Base-by-base conservation (phyloP, 35 echinoderm and acorn worm species). In the Lytechinus variegatus region DNA sequence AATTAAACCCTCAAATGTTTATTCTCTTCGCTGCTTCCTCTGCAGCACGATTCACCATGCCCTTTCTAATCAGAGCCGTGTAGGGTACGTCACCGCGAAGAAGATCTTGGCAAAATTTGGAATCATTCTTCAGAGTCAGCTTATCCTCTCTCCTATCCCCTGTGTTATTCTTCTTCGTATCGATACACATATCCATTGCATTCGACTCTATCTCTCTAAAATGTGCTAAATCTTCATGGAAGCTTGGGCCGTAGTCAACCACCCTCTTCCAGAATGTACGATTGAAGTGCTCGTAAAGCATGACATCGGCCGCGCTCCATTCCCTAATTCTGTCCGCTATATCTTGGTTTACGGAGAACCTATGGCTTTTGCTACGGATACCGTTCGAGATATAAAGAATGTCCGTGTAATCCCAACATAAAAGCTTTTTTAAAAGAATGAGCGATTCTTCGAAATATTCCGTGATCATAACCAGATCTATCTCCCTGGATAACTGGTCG, bases 391-490 rank as follows among this genome's bases (percentile, higher is more conserved):
- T 72, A 89, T 99, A 99, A 4, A 99, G 56, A 28, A 99, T 99
- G 54, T 99, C 95, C 87, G 97, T 94, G 54, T 95, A 96, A 24
- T 96, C 94, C 98, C 97, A 99, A 86, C 98, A 99, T 28, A 99
- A 61, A 58, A 97, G 54, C 95, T 96, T 94, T 6, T 93, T 95
- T 27, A 99, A 79, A 11, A 99, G 58, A 52, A 99, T 92, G 11
- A 99, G 58, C 0, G 98, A 97, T 54, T 99, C 98, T 61, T 98
- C 98, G 56, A 97, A 96, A 55, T 99, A 98, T 94, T 99, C 98
- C 4, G 87, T 95, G 27, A 99, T 96, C 95, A 99, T 71, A 51
- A 99, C 94, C 27, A 99, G 89, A 95, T 99, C 97, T 88, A 99
- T 96, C 55, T 97, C 96, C 57, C 87, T 10, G 5, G 90, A 92